Evolutionary conservation across 2,888 invertebrate genomes (phyloP), one percentile per base, ranked within the genome.

Genomic region (Psylliodes chrysocephalus): DNA sequence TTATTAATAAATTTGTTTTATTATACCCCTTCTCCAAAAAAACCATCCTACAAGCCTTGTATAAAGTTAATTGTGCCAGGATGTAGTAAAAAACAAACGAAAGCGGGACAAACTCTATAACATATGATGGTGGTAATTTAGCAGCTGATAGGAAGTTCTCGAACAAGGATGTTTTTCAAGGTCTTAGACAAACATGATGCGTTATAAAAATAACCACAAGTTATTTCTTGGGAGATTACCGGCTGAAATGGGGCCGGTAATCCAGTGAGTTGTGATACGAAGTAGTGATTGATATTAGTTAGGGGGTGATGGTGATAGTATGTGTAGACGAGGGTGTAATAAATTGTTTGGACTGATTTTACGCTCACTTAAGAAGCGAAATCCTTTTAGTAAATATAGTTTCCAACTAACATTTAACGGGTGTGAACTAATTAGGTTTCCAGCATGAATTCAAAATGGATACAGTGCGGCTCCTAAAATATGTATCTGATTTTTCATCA

Each of bases 61-160:
- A 4, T 28, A 28, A 28, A 28, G 4, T 8, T 4, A 28, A 28
- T 6, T 8, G 8, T 6, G 8, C 28, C 5, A 6, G 8, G 4
- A 6, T 28, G 8, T 6, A 28, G 5, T 28, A 8, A 28, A 28
- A 6, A 28, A 28, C 8, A 28, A 8, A 28, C 28, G 28, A 28
- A 28, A 28, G 5, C 12, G 15, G 38, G 38, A 38, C 38, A 33
- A 25, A 35, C 38, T 3, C 12, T 10, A 15, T 38, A n/a, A 38
- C 15, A 33, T 38, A 38, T 10, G 3, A 47, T 44, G 40, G 49
- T 59, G 51, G 55, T 60, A 28, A 22, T 17, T 19, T 5, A 60
- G 56, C 65, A 65, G 65, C 65, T 65, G 65, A 65, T 65, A 52
- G 61, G 61, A 65, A 65, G 61, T 60, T n/a, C 18, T 42, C 15